Evolutionary conservation across 2,797 vertebrate species (phyloP).

Genomic region (Emydoidea blandingii): DNA sequence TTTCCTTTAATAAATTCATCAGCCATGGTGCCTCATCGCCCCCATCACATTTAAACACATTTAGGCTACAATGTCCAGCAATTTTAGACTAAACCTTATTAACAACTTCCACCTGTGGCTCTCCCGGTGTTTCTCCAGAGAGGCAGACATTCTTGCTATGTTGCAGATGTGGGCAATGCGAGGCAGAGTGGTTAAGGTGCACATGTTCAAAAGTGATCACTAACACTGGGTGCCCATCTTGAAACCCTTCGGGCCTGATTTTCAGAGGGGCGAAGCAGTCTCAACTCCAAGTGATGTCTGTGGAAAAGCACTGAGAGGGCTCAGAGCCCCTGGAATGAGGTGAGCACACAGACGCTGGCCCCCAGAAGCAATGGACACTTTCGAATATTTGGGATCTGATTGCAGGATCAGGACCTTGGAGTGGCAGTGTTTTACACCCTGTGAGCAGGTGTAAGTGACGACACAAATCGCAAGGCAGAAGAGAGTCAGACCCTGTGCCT

Average conservation of each 20-base stretch:
- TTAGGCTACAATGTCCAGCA: not conserved
- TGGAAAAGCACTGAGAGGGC: not conserved
- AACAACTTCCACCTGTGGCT: not conserved
- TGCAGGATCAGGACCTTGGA: rapidly evolving
- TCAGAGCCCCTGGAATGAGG: not conserved
- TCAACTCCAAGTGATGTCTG: not conserved
- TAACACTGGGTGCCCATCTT: too few relatives aligned
- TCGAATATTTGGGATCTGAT: rapidly evolving
- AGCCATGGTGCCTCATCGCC: not conserved
- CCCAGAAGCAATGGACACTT: not conserved
- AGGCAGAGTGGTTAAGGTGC: too few relatives aligned
- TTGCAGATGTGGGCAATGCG: rapidly evolving
- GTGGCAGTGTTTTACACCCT: not conserved
- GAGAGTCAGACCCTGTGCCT: not conserved
- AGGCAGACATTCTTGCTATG: not conserved
- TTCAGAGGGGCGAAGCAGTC: not conserved
- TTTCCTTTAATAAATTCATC: not conserved
- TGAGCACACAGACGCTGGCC: not conserved
- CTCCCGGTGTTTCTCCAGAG: not conserved
- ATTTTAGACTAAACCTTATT: not conserved
- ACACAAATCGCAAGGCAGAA: not conserved
- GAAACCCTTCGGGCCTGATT: rapidly evolving
- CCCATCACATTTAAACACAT: not conserved
- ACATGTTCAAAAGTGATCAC: too few relatives aligned
- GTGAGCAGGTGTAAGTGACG: rapidly evolving